Conservation (phyloP, 2,797 vertebrate genomes). For the Thaleichthys pacificus region DNA sequence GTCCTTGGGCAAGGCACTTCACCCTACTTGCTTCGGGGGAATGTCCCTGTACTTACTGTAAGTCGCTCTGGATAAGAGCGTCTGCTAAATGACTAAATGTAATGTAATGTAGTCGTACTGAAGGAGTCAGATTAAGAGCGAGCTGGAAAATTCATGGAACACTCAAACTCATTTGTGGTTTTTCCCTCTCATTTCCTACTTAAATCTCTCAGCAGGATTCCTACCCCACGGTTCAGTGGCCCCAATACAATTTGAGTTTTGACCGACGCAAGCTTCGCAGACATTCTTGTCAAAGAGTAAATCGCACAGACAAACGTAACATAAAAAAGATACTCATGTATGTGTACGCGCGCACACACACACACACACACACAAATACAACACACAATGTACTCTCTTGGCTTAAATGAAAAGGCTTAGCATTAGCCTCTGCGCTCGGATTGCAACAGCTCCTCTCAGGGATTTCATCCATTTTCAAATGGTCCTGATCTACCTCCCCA, state of each 20-base stretch:
- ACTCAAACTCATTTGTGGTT: slow-evolving; percentile 29
- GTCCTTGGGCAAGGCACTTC: no score
- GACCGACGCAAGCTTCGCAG: not conserved
- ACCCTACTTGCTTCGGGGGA: no score
- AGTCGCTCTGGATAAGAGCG: no score
- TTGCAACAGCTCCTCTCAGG: slow-evolving; percentile 19
- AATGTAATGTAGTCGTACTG: slow-evolving; percentile 15
- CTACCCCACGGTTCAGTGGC: slow-evolving; percentile 47
- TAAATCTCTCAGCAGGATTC: slow-evolving; percentile 53
- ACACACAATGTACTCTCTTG: not conserved
- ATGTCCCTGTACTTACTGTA: no score
- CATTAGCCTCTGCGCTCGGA: slow-evolving; percentile 30
- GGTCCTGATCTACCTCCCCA: not conserved
- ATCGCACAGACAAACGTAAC: not conserved
- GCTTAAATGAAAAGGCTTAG: slow-evolving; percentile 45
- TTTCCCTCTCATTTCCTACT: slow-evolving; percentile 39
- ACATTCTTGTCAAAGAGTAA: not conserved
- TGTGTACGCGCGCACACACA: not conserved
- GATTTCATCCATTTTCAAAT: slow-evolving; percentile 6
- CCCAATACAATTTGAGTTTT: slow-evolving; percentile 52
- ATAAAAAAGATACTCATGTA: no score
- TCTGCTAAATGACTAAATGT: no score
- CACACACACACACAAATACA: not conserved
- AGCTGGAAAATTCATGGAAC: slow-evolving; percentile 27
- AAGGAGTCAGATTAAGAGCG: slow-evolving; percentile 3